Conservation (phyloP, 2,113 vertebrate genomes). For the Murina feae region DNA sequence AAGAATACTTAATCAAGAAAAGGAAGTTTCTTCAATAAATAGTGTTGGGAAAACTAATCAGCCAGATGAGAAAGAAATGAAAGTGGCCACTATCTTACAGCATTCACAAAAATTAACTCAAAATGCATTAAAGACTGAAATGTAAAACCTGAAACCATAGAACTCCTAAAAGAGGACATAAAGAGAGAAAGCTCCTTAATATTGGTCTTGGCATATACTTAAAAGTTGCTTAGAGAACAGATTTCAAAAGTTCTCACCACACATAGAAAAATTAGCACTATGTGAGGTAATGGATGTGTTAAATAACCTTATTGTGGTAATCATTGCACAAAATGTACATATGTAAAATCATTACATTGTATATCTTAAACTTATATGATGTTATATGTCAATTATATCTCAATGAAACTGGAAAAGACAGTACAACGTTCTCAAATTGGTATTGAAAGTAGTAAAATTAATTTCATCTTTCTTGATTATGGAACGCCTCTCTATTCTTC, state of each 20-base stretch:
- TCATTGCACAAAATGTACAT: neutral
- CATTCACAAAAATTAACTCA: neutral
- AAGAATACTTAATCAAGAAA: neutral
- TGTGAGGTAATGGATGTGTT: neutral
- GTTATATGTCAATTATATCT: neutral
- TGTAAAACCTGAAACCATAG: neutral
- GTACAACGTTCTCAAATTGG: neutral
- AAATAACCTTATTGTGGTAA: neutral
- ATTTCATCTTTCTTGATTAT: neutral
- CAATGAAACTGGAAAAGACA: neutral
- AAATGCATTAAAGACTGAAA: neutral
- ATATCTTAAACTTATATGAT: neutral
- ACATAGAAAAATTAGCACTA: neutral
- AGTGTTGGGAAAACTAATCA: neutral
- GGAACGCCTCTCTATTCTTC: neutral
- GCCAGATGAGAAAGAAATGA: neutral
- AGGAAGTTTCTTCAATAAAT: neutral
- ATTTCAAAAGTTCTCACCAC: neutral
- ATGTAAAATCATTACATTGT: neutral
- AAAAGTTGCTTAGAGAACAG: neutral
- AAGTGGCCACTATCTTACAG: neutral
- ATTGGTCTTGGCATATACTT: neutral
- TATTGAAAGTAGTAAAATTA: conserved; percentile 2
- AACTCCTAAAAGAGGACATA: neutral
- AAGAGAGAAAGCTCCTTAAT: neutral